A percentile compares a stretch with the other conserved stretches of the same genome.
Conservation (phyloP, 2,888 invertebrate genomes). For the Phania funesta region DNA sequence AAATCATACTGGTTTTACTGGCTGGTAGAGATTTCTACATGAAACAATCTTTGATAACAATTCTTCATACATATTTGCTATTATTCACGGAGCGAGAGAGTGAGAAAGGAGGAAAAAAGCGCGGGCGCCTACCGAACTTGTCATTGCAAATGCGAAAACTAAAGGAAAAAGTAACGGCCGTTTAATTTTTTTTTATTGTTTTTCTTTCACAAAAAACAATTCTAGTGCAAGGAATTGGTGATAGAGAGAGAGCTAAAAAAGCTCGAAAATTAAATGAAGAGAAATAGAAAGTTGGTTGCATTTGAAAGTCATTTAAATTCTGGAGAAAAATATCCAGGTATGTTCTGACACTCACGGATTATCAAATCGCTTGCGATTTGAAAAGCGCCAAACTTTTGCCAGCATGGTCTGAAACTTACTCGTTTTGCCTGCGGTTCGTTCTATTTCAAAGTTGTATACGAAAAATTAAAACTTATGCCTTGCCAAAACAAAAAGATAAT, state of each 20-base stretch:
- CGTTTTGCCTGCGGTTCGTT: no score
- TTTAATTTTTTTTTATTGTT: slow-evolving; percentile 23
- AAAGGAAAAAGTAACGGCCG: slow-evolving; percentile 53
- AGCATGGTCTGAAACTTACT: no score
- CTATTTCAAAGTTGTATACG: no score
- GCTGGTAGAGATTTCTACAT: slow-evolving; percentile 54
- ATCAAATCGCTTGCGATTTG: no score
- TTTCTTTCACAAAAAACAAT: slow-evolving; percentile 11
- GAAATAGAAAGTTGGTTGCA: background rate
- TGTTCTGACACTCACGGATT: no score
- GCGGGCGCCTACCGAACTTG: slow-evolving; percentile 66
- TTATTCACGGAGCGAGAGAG: background rate
- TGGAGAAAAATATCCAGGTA: background rate
- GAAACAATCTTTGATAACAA: slow-evolving; percentile 36
- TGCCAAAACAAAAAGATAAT: no score
- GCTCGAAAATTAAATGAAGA: background rate
- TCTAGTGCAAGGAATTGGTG: slow-evolving; percentile 28
- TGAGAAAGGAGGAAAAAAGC: slow-evolving; percentile 39
- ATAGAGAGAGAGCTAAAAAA: slow-evolving; percentile 39
- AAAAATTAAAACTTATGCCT: no score
- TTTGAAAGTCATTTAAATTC: background rate
- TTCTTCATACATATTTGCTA: background rate
- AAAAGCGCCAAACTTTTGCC: no score
- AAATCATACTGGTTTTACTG: slow-evolving; percentile 57
- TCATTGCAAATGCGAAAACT: slow-evolving; percentile 53